Evolutionary conservation across 2,888 invertebrate species (phyloP).

Genomic region (Eledona agricola): DNA sequence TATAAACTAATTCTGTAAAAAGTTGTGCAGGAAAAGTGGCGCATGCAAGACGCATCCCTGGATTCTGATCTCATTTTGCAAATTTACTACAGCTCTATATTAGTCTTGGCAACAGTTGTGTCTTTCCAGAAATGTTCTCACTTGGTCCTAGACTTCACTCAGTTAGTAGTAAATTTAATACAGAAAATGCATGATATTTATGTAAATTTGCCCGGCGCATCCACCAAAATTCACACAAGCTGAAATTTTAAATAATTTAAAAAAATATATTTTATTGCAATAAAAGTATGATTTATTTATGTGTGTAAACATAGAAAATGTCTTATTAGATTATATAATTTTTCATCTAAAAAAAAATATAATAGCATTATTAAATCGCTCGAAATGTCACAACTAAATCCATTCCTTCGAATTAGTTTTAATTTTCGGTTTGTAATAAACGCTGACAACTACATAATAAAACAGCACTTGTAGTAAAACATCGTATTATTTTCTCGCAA

Average conservation of each 20-base stretch:
- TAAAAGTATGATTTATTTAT: conserved; percentile 1
- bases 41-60: conserved; percentile 6
- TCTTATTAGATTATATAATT: too few relatives aligned
- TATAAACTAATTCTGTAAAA: too few relatives aligned
- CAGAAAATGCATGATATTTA: not conserved
- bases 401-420: too few relatives aligned
- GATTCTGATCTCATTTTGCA: conserved; percentile 8
- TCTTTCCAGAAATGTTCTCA: conserved; percentile 9
- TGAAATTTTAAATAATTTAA: conserved; percentile 1
- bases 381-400: too few relatives aligned
- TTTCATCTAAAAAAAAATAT: too few relatives aligned
- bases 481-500: not conserved
- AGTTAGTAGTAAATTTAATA: too few relatives aligned
- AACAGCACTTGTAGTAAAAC: not conserved
- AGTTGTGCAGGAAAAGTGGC: not conserved
- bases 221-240: too few relatives aligned
- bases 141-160: conserved; percentile 4
- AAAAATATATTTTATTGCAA: not conserved
- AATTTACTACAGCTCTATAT: conserved; percentile 6
- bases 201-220: not conserved
- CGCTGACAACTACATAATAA: not conserved
- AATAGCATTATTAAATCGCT: too few relatives aligned
- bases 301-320: too few relatives aligned
- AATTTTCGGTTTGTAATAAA: too few relatives aligned
- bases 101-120: conserved; percentile 10